A percentile compares a stretch with the other conserved stretches of the same genome.
Conservation (phyloP, 1,140 invertebrate genomes). For the Oreohelix idahoensis region DNA sequence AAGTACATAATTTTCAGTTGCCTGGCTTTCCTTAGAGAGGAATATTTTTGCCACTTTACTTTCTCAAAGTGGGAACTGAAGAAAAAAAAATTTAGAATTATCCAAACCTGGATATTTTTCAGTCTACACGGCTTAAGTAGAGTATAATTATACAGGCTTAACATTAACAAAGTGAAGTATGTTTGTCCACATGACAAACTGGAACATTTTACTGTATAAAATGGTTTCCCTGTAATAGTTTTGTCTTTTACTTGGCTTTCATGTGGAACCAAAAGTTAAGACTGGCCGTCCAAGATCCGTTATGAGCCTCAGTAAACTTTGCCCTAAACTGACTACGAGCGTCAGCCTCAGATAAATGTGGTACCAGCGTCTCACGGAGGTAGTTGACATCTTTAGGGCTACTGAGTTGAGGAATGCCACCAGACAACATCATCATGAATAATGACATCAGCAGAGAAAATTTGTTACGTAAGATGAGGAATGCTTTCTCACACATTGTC, state of each 20-base stretch:
- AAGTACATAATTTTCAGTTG: no score
- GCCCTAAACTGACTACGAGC: conserved; percentile 63
- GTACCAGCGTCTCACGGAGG: conserved; percentile 75
- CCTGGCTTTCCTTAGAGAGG: no score
- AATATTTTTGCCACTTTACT: no score
- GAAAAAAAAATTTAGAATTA: no score
- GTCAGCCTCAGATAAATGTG: conserved; percentile 63
- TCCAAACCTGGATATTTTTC: no score
- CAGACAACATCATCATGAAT: conserved; percentile 99
- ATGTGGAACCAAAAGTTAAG: conserved; percentile 66
- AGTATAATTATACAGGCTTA: no score
- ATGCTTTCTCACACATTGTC: conserved; percentile 88
- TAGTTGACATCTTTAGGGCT: conserved; percentile 93
- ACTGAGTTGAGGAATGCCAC: conserved; percentile 91
- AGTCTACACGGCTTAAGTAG: no score
- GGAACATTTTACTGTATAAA: no score
- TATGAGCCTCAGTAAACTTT: conserved; percentile 67
- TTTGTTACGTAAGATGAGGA: conserved; percentile 89
- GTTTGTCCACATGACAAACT: no score
- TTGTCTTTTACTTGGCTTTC: conserved; percentile 47
- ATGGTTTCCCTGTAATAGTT: no score
- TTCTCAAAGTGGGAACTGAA: no score
- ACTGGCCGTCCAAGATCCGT: conserved; percentile 65
- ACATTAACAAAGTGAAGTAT: no score
- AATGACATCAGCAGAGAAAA: conserved; percentile 93